Evolutionary conservation across 2,113 vertebrate species (phyloP).

Genomic region (Onychostoma macrolepis): DNA sequence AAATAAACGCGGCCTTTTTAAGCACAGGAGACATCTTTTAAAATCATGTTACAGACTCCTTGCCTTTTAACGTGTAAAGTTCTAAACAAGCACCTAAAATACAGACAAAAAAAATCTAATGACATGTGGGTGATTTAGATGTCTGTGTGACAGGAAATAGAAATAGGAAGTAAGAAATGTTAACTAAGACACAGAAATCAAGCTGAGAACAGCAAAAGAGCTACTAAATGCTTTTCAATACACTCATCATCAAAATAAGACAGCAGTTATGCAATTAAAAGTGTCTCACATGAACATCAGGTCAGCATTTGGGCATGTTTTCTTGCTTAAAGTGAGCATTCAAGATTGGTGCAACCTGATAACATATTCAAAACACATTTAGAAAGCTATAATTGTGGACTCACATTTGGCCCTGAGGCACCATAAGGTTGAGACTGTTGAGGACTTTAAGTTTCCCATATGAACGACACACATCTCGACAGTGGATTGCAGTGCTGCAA

Average conservation of each 20-base stretch:
- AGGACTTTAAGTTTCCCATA: constrained; percentile 80
- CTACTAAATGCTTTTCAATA: background rate
- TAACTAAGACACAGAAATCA: too few species aligned
- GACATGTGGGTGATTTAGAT: too few species aligned
- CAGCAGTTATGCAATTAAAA: too few species aligned
- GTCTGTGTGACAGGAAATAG: too few species aligned
- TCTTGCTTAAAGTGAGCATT: background rate
- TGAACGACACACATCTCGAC: constrained; percentile 73
- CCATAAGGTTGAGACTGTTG: constrained; percentile 72
- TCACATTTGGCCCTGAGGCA: constrained; percentile 81
- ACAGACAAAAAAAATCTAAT: too few species aligned
- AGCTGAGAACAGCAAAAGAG: background rate
- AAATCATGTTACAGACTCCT: background rate
- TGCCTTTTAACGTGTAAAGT: background rate
- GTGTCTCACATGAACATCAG: background rate
- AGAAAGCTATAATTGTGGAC: constrained; percentile 37
- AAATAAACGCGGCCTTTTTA: background rate
- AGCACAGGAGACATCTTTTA: background rate
- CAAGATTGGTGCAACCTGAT: background rate
- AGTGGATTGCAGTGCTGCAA: constrained; percentile 66
- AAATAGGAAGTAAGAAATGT: too few species aligned
- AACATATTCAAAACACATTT: background rate
- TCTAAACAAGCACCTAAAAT: too few species aligned
- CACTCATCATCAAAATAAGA: background rate
- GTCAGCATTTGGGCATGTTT: constrained; percentile 1